Evolutionary conservation across 2,888 invertebrate species (phyloP), one percentile per base, ranked within the genome.

Genomic region (Tinea semifulvella): DNA sequence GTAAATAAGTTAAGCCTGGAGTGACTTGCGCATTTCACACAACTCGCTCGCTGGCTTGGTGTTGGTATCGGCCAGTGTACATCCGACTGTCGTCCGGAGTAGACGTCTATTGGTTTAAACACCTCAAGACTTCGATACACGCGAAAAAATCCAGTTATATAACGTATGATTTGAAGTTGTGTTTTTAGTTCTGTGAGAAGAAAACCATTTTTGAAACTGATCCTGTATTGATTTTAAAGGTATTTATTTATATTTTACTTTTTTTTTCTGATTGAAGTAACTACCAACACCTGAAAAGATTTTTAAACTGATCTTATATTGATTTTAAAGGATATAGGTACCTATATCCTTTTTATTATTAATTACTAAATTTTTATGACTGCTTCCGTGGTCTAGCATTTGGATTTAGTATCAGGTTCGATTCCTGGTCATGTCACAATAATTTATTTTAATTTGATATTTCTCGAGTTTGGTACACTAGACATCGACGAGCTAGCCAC

Each of bases 11-110:
- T 69, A 68, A 66, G 63, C 61, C 57, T 58, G 56, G 64, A 62
- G 70, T 76, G 79, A 77, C 73, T 76, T 77, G 75, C 77, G 77
- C 79, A 77, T 75, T 74, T 75, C 71, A 68, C 65, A 68, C 36
- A 56, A 60, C 61, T 63, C 63, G 36, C 64, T 61, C 58, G 56
- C 54, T 10, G 55, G 61, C 64, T 63, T 64, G 48, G 56, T 59
- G 63, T 60, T 64, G 65, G 65, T 57, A 61, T 53, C 59, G 65
- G 58, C 65, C 71, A 77, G 79, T 79, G 66, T 59, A 55, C 54
- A 56, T 54, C 55, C 53, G 56, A 53, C 51, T 58, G 52, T 53
- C 47, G 50, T 46, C 27, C 50, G 56, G 57, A 61, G 52, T 57
- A 45, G 52, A 47, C 45, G 46, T 42, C 49, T 47, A 18, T 14